Percentiles rank a stretch among this genome's conserved stretches.
Evolutionary conservation across 2,113 vertebrate species (phyloP).

Genomic region (Pseudopodoces humilis): DNA sequence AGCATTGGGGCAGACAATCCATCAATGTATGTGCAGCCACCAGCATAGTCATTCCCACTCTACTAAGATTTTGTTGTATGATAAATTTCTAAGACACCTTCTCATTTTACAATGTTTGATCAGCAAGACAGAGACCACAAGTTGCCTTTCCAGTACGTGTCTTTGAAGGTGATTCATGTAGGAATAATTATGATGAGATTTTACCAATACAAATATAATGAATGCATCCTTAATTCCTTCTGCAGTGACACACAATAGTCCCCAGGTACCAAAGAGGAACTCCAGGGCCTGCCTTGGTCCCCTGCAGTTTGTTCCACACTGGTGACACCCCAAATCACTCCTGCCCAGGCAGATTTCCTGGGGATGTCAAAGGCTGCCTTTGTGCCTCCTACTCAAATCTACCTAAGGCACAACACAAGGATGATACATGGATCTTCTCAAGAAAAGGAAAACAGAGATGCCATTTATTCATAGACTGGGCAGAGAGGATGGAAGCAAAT

Average conservation of each 20-base stretch:
- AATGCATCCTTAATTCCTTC: neutral
- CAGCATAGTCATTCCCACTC: neutral
- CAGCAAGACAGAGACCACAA: neutral
- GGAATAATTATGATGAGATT: neutral
- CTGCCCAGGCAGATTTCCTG: neutral
- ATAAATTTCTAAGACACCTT: neutral
- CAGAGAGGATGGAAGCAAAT: neutral
- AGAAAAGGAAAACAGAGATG: neutral
- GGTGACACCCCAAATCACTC: neutral
- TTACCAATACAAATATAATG: neutral
- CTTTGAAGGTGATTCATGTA: neutral
- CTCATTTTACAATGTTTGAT: neutral
- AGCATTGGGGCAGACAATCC: neutral
- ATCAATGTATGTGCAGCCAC: neutral
- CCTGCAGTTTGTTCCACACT: neutral
- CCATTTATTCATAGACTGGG: neutral
- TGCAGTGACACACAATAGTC: neutral
- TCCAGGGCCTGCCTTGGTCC: neutral
- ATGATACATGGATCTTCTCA: neutral
- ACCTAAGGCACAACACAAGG: neutral
- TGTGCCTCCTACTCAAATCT: neutral
- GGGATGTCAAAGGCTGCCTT: neutral
- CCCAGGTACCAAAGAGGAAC: neutral
- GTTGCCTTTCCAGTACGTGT: rapidly evolving
- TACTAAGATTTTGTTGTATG: neutral